phyloP scores from a whole-genome alignment of 2,888 invertebrate genomes.

The Tachina fera region DNA sequence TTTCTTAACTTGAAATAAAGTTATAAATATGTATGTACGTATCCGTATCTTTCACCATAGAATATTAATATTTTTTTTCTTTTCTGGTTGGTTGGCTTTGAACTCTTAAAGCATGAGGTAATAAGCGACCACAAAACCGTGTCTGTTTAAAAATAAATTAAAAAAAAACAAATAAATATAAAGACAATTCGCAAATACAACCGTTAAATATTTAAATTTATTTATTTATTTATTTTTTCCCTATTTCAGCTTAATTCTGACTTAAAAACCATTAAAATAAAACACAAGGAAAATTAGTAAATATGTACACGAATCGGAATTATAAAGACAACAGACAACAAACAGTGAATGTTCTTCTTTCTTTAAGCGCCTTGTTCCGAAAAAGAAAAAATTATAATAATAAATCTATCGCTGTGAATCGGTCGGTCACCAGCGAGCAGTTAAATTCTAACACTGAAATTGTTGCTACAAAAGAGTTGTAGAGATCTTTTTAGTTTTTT shows the following conservation, averaged over 20 bases:
- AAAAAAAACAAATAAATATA: constrained; percentile 20
- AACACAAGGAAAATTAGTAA: constrained; percentile 35
- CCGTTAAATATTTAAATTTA: constrained; percentile 52
- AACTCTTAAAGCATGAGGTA: constrained; percentile 44
- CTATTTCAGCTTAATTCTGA: constrained; percentile 5
- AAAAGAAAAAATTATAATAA: constrained; percentile 8
- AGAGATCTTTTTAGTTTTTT: constrained; percentile 31
- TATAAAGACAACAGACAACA: constrained; percentile 34
- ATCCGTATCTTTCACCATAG: not conserved
- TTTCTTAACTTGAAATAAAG: not conserved
- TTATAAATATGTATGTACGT: not conserved
- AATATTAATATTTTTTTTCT: not conserved
- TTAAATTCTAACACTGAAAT: constrained; percentile 41
- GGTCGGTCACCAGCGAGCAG: constrained; percentile 45
- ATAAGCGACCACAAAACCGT: constrained; percentile 65
- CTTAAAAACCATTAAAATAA: not conserved
- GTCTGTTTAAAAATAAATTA: constrained; percentile 12
- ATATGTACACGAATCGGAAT: constrained; percentile 30
- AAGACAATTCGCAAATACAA: constrained; percentile 36
- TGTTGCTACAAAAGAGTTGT: constrained; percentile 10
- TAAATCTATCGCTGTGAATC: constrained; percentile 40
- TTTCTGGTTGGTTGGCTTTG: constrained; percentile 21
- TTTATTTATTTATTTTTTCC: constrained; percentile 19
- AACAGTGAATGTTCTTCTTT: constrained; percentile 16
- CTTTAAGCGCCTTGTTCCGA: constrained; percentile 26